phyloP scores from a whole-genome alignment of 2,888 invertebrate genomes.

The Stegana nigrithorax region DNA sequence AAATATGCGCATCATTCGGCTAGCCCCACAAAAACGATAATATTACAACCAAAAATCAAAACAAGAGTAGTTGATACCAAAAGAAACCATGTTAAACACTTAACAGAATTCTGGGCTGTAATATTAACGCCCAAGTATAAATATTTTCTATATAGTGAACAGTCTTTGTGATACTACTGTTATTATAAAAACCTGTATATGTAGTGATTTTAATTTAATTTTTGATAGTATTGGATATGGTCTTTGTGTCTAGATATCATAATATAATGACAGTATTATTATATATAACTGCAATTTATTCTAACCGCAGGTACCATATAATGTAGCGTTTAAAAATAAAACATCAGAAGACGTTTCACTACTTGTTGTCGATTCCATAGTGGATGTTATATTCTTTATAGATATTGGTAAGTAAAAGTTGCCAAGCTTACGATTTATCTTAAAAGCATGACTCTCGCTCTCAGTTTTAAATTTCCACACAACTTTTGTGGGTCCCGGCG shows the following conservation, averaged over 20 bases:
- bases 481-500: constrained; percentile 97
- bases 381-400: constrained; percentile 99
- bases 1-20: no score
- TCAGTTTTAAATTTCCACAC: constrained; percentile 99
- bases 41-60: no score
- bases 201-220: no score
- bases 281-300: not conserved
- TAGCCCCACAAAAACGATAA: no score
- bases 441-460: not conserved
- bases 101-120: no score
- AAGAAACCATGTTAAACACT: no score
- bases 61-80: no score
- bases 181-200: no score
- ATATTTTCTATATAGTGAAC: no score
- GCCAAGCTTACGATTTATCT: not conserved
- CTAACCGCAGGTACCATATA: constrained; percentile 88
- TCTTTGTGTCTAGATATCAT: not conserved
- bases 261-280: not conserved
- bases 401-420: constrained; percentile 82
- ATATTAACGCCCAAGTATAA: no score
- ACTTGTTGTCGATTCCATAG: constrained; percentile 96
- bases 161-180: no score
- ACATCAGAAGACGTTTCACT: constrained; percentile 96
- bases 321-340: constrained; percentile 99
- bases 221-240: not conserved